Base-by-base conservation (phyloP, 2,888 invertebrate species). In the Camptogramma bilineatum region DNA sequence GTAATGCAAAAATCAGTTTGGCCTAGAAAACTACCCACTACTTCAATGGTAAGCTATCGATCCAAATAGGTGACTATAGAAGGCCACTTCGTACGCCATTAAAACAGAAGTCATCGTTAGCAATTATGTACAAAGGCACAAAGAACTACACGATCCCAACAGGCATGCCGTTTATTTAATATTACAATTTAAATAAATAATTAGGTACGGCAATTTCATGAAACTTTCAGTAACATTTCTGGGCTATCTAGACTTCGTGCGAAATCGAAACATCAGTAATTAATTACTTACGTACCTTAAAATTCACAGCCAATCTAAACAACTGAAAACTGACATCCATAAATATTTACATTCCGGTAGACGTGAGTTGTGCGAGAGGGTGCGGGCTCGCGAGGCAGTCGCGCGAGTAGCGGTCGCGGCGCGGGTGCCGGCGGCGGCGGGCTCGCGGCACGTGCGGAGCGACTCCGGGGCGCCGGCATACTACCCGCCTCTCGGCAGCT, bases 231-330 rank as follows among this genome's bases (percentile, higher is more conserved):
- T 61, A 64, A 64, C 34, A 64, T 66, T 62, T 68, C 55, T 56
- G 52, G 58, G 66, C 66, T 71, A 71, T 65, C 78, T 81, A 73
- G 82, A 81, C 79, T 80, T 85, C 86, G 84, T 87, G 87, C 87
- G 87, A 83, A 84, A 85, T 84, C 75, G 80, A 82, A 86, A 87
- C 83, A 84, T 78, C 81, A 82, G 81, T 84, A 65, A 65, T 87
- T 83, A 87, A 63, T 87, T 83, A 87, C 81, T 86, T 88, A 91
- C 92, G 85, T 91, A 92, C 92, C 92, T 92, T 89, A 86, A 91
- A 91, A 90, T 90, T 91, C 87, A 92, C 91, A 91, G 92, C 90
- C 91, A 91, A 91, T 91, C 90, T 91, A 91, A 92, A 91, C 90
- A 91, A 91, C 89, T 90, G 89, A 90, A 91, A 91, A 91, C 90